Conservation (phyloP, 2,113 vertebrate genomes). For the Lycocorax pyrrhopterus region DNA sequence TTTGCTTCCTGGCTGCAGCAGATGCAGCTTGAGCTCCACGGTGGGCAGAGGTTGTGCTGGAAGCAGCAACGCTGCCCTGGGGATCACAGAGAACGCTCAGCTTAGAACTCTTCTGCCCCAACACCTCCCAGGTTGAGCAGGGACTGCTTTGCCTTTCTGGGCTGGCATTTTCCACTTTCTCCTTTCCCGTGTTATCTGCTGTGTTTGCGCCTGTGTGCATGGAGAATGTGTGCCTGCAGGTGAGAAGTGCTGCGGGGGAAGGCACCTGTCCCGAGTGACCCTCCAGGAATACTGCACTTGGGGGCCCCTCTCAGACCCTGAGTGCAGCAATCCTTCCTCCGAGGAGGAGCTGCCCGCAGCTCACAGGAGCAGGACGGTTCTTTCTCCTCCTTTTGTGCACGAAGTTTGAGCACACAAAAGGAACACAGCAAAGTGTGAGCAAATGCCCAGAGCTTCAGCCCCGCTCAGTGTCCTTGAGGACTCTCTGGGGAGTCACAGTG, state of each 20-base stretch:
- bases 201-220: accelerated
- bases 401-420: neutral
- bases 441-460: neutral
- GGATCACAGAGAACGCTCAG: neutral
- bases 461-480: neutral
- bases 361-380: neutral
- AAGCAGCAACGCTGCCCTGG: neutral
- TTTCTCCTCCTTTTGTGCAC: neutral
- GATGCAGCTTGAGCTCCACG: accelerated
- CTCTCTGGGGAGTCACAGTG: neutral
- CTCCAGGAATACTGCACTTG: neutral
- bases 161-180: neutral
- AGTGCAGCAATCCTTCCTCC: neutral
- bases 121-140: neutral
- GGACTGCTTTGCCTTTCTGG: neutral
- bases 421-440: neutral
- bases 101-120: neutral
- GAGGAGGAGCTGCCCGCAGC: neutral
- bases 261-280: neutral
- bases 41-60: neutral
- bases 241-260: neutral
- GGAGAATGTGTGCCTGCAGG: accelerated
- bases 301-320: neutral
- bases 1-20: neutral
- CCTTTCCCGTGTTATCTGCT: neutral